Evolutionary conservation across 2,113 vertebrate genomes (phyloP), one percentile per base, ranked within the genome.

Genomic region (Pavo muticus): DNA sequence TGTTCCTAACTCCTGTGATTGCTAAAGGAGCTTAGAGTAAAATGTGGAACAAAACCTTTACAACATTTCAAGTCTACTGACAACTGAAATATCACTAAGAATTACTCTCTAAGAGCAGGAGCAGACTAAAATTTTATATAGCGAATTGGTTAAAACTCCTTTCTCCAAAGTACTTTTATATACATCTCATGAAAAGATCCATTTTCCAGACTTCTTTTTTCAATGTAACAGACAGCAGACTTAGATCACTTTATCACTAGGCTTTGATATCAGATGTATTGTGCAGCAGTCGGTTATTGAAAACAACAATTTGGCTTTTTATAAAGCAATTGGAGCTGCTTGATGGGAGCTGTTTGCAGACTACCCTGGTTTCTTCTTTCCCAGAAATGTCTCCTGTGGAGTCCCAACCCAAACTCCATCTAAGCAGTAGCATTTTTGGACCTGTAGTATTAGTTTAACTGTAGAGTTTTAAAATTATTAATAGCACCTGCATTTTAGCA

Each of bases 341-440:
- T 93, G 75, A 86, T 19, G 76, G 79, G 42, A 96, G 35, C 13
- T 1, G 2, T 19, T 76, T 80, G 39, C 35, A 78, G 91, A 48
- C 61, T 93, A 73, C 90, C 61, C 90, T 93, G 37, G 29, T 91
- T 73, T 94, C 93, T 95, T 50, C 69, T 96, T 94, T 77, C 61
- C 23, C 27, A 80, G 79, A 81, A 48, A 9, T 0, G 3, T 75
- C 59, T 69, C 50, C 64, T 47, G 27, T n/a, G 45, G 61, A 80
- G 32, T 71, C 74, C 30, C 48, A 80, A 71, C 15, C 11, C 30
- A 47, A 74, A 75, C 2, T 64, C 68, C 35, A 74, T 29, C 14
- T 81, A 74, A 78, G 2, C 35, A 17, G 6, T 60, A 85, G 92
- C 95, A 88, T 83, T 59, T 90, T 71, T 67, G 77, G 37, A 72